Conservation (phyloP, 2,888 invertebrate genomes). For the Vannuccia rotundouncinata region DNA sequence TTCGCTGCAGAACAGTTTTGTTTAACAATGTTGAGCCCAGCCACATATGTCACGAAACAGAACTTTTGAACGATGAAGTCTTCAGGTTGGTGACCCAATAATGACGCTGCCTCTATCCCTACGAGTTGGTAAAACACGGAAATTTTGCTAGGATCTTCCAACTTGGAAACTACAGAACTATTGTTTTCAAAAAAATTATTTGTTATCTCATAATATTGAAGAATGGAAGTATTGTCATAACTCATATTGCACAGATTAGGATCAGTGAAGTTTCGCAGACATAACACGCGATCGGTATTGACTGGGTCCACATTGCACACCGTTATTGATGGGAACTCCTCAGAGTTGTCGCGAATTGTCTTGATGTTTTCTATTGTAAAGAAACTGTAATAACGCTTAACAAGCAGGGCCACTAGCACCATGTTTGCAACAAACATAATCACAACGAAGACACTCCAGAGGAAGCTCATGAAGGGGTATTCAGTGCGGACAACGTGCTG, state of each 20-base stretch:
- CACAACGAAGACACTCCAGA: slow-evolving; percentile 25
- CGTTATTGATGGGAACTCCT: slow-evolving; percentile 21
- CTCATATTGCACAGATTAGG: background rate
- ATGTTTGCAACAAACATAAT: slow-evolving; percentile 25
- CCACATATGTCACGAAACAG: background rate
- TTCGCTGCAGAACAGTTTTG: background rate
- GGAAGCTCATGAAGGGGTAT: background rate
- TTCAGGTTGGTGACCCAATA: slow-evolving; percentile 8
- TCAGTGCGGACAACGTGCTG: slow-evolving; percentile 27
- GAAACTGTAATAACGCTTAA: slow-evolving; percentile 24
- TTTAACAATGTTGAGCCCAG: background rate
- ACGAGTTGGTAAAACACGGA: slow-evolving; percentile 30
- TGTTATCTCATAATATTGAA: background rate
- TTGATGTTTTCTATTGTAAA: slow-evolving; percentile 31
- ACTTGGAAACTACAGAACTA: background rate
- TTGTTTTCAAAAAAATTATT: background rate
- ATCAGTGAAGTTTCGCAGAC: slow-evolving; percentile 18
- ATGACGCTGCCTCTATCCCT: slow-evolving; percentile 14
- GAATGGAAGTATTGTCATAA: background rate
- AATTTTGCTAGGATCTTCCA: slow-evolving; percentile 25
- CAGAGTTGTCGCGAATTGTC: background rate
- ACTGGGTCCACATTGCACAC: slow-evolving; percentile 33
- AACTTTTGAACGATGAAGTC: slow-evolving; percentile 27
- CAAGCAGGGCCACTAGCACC: slow-evolving; percentile 3
- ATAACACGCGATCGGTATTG: slow-evolving; percentile 13